Conservation (phyloP, 2,113 vertebrate species). For the Cranoglanis bouderius region DNA sequence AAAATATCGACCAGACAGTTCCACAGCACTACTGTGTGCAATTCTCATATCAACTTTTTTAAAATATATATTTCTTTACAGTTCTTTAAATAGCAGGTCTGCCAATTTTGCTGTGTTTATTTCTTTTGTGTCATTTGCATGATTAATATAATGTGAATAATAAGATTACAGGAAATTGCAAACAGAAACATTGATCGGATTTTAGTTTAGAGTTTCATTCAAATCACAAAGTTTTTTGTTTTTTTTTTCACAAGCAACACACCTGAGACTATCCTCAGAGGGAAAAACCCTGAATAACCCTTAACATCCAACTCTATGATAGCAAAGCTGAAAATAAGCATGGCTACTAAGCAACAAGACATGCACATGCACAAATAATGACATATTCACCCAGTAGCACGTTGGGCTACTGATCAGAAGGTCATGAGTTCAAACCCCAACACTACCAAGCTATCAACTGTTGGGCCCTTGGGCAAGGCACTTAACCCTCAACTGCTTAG, state of each 20-base stretch:
- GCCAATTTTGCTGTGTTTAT: neutral
- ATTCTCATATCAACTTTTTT: neutral
- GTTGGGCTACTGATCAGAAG: too few species aligned
- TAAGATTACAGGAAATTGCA: neutral
- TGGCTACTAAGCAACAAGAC: neutral
- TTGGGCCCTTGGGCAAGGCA: too few species aligned
- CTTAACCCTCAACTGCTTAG: too few species aligned
- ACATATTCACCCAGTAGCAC: neutral
- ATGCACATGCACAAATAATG: neutral
- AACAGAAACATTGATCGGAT: neutral
- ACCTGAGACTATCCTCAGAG: neutral
- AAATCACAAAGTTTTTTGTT: too few species aligned
- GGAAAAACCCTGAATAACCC: neutral
- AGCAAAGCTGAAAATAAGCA: neutral
- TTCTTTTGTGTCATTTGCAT: neutral
- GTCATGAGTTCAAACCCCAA: too few species aligned
- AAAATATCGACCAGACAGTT: neutral
- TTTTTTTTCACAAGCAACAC: neutral
- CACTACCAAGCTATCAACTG: too few species aligned
- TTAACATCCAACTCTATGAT: neutral
- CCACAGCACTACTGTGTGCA: neutral
- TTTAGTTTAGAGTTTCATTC: neutral
- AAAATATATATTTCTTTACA: too few species aligned
- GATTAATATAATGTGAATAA: neutral
- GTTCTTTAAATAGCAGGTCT: too few species aligned